Percentiles rank a stretch among this genome's conserved stretches.
Conservation (phyloP, 2,888 invertebrate species). For the Drosophila emarginata region DNA sequence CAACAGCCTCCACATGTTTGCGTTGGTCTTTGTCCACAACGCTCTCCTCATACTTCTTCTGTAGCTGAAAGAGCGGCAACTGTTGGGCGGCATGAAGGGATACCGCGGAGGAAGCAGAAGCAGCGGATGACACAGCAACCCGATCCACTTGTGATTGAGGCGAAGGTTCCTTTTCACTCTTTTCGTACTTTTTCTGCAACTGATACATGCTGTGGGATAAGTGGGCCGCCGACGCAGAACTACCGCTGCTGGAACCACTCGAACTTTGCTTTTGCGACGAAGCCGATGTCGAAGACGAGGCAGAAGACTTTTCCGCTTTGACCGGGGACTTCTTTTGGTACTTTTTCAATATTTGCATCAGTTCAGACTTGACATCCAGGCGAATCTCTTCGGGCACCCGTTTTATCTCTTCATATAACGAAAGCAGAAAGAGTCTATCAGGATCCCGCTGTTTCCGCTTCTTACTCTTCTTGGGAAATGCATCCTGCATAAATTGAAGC, state of each 20-base stretch:
- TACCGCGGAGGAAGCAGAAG: constrained; percentile 39
- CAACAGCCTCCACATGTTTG: constrained; percentile 74
- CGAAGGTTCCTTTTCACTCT: constrained; percentile 78
- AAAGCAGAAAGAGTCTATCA: constrained; percentile 79
- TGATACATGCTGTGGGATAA: constrained; percentile 81
- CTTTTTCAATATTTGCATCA: constrained; percentile 80
- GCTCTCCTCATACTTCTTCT: constrained; percentile 80
- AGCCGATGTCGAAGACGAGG: constrained; percentile 68
- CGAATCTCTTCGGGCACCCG: constrained; percentile 80
- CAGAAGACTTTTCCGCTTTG: constrained; percentile 73
- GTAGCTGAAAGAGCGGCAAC: constrained; percentile 79
- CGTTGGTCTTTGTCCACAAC: constrained; percentile 80
- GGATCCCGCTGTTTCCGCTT: constrained; percentile 81
- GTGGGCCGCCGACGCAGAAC: constrained; percentile 61
- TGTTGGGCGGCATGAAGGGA: constrained; percentile 78
- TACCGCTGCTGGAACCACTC: constrained; percentile 54
- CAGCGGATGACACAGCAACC: constrained; percentile 29
- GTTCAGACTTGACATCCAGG: constrained; percentile 79
- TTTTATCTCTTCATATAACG: constrained; percentile 80
- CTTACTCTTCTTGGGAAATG: constrained; percentile 80
- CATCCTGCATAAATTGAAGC: constrained; percentile 81
- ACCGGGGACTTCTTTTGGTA: constrained; percentile 79
- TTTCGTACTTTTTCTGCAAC: constrained; percentile 80
- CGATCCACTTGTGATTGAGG: constrained; percentile 79
- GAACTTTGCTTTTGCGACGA: constrained; percentile 51